Evolutionary conservation across 2,888 invertebrate species (phyloP), one percentile per base, ranked within the genome.

Genomic region (Anagyrus pseudococci): DNA sequence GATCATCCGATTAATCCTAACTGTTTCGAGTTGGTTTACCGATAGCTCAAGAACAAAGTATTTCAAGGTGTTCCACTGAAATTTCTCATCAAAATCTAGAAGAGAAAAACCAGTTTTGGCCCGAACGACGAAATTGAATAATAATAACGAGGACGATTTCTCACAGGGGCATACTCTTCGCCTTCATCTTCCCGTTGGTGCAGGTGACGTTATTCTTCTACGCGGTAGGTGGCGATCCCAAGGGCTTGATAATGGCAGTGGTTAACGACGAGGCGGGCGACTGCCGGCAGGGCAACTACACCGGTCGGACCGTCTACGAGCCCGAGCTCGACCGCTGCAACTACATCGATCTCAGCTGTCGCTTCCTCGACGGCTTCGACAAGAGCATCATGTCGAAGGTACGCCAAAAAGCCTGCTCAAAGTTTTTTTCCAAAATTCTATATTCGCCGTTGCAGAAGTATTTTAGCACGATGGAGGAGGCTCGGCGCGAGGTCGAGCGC

Each of bases 161-260:
- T n/a, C n/a, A n/a, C 82, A 94, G 93, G 7, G 91, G 93, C 40
- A 82, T 95, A 26, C 81, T 90, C 67, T 96, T 96, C 80, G 88
- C 94, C 67, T 82, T 94, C 63, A 71, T 92, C 59, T 90, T 96
- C 74, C 96, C 96, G 15, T 82, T 95, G 17, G 83, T 94, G 23
- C 90, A 95, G 85, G 85, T 91, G 65, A 83, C 88, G 43, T 85
- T 91, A 40, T 95, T 96, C 81, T 91, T 94, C 81, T 78, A 89
- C 59, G 90, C 94, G 26, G 87, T 94, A 55, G 94, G 94, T 1
- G 87, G 87, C 52, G 90, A 94, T 72, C 91, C 92, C 0, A 84
- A 84, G 54, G 87, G 87, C 60, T 82, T 96, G 0, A 84, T 85
- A 52, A 71, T 96, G 40, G 94, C 89, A 0, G 85, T 96, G 0